Percentiles rank a stretch among this genome's conserved stretches.
Evolutionary conservation across 2,888 invertebrate genomes (phyloP).

Genomic region (Sabatieria punctata): DNA sequence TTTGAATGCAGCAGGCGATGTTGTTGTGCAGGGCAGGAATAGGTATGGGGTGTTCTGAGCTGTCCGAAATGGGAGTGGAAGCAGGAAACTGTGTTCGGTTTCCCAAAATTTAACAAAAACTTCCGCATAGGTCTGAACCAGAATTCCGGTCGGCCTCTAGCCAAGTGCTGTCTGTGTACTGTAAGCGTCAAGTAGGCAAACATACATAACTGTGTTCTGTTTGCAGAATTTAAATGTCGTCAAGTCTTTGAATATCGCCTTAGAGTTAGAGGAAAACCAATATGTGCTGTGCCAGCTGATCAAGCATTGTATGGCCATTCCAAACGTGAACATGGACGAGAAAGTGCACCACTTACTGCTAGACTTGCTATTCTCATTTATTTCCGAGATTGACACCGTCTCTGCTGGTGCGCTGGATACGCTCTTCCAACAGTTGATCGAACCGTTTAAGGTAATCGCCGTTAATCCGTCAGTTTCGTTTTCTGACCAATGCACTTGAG

Average conservation of each 20-base stretch:
- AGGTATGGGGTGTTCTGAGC: too few relatives aligned
- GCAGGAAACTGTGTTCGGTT: too few relatives aligned
- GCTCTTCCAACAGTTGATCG: slow-evolving; percentile 78
- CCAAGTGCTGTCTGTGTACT: too few relatives aligned
- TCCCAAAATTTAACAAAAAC: too few relatives aligned
- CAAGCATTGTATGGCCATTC: slow-evolving; percentile 78
- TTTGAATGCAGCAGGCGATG: too few relatives aligned
- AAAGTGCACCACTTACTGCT: slow-evolving; percentile 82
- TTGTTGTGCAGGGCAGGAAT: too few relatives aligned
- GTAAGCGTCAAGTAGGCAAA: too few relatives aligned
- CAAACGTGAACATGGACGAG: neutral
- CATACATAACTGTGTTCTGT: neutral
- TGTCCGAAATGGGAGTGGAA: too few relatives aligned
- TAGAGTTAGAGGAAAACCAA: slow-evolving; percentile 60
- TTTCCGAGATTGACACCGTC: slow-evolving; percentile 84
- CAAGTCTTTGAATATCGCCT: slow-evolving; percentile 96
- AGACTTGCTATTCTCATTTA: slow-evolving; percentile 79
- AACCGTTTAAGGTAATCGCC: slow-evolving; percentile 46
- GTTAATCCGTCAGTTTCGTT: neutral
- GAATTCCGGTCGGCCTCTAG: too few relatives aligned
- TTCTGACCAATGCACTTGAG: slow-evolving; percentile 7
- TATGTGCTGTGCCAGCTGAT: slow-evolving; percentile 63
- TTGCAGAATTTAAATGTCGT: slow-evolving; percentile 72
- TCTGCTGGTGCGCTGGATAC: slow-evolving; percentile 83
- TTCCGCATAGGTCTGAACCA: too few relatives aligned